These are phyloP conservation scores for Halocaridina rubra DNA, from an alignment of 2,888 invertebrate genomes.

Conservation along the genomic window DNA sequence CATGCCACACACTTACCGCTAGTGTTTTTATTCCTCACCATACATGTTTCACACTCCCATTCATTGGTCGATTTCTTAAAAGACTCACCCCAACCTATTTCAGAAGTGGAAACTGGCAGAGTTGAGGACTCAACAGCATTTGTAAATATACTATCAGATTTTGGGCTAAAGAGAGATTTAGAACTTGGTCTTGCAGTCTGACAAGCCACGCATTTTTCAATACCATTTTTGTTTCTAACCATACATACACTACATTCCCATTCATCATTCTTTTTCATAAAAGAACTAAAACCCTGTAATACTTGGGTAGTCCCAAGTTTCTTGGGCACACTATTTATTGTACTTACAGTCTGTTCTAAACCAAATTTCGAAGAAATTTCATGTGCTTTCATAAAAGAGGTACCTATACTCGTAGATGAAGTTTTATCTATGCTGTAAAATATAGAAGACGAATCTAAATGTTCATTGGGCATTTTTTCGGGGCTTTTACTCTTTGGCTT, in stretches of 20 bases:
- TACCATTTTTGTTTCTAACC: conserved; percentile 62
- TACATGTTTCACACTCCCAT: conserved; percentile 68
- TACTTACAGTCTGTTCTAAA: conserved; percentile 1
- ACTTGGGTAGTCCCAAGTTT: conserved; percentile 15
- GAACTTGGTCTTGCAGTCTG: conserved; percentile 66
- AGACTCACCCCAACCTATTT: conserved; percentile 66
- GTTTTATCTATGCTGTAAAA: not conserved
- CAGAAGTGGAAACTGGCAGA: no score
- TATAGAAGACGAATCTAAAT: not conserved
- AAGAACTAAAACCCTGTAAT: conserved; percentile 40
- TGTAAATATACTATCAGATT: no score
- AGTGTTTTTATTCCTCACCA: conserved; percentile 66
- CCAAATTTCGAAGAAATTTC: not conserved
- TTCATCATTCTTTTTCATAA: conserved; percentile 46
- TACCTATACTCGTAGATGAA: not conserved
- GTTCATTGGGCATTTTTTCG: not conserved
- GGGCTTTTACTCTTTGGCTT: conserved; percentile 26
- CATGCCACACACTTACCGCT: conserved; percentile 66
- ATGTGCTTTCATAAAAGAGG: not conserved
- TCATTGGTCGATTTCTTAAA: conserved; percentile 66
- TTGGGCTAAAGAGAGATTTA: no score
- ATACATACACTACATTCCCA: conserved; percentile 65
- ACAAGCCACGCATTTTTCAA: conserved; percentile 65
- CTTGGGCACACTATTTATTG: conserved; percentile 23
- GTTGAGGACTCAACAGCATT: no score